Evolutionary conservation across 2,888 invertebrate species (phyloP).

Genomic region (Cosmia trapezina): DNA sequence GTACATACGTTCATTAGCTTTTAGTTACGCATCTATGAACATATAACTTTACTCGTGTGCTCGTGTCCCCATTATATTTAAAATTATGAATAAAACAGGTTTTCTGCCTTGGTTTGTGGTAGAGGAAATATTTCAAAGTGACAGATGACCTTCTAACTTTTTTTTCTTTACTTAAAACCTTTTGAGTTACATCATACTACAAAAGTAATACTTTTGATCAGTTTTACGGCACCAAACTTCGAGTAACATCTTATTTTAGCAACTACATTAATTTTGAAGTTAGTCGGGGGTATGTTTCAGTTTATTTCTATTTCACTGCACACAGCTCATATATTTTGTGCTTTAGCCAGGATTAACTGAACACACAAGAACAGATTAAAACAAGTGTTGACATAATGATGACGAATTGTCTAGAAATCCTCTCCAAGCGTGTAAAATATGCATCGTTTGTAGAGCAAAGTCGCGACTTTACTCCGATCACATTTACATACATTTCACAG

Average conservation of each 20-base stretch:
- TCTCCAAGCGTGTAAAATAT: conserved; percentile 52
- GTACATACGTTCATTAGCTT: conserved; percentile 31
- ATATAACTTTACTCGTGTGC: conserved; percentile 23
- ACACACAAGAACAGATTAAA: conserved; percentile 39
- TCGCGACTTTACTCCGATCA: conserved; percentile 27
- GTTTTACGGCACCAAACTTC: background rate
- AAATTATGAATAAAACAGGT: conserved; percentile 50
- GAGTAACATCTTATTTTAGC: conserved; percentile 26
- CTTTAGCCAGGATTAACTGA: conserved; percentile 35
- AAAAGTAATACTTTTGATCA: conserved; percentile 33
- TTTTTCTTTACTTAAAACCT: conserved; percentile 37
- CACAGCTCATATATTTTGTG: conserved; percentile 20
- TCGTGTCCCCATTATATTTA: conserved; percentile 33
- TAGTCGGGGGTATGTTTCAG: conserved; percentile 6
- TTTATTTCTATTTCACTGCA: conserved; percentile 26
- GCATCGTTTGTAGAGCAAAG: conserved; percentile 49
- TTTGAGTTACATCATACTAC: conserved; percentile 46
- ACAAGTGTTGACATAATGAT: conserved; percentile 54
- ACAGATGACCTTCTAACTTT: conserved; percentile 53
- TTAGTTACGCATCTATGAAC: conserved; percentile 54
- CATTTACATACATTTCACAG: conserved; percentile 56
- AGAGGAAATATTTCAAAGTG: conserved; percentile 54
- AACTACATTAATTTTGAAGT: background rate
- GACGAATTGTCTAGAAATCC: conserved; percentile 57
- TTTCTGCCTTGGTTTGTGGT: conserved; percentile 41